Percentiles rank a stretch among this genome's conserved stretches.
Evolutionary conservation across 2,888 invertebrate genomes (phyloP).

Genomic region (Spicauda simplicius): DNA sequence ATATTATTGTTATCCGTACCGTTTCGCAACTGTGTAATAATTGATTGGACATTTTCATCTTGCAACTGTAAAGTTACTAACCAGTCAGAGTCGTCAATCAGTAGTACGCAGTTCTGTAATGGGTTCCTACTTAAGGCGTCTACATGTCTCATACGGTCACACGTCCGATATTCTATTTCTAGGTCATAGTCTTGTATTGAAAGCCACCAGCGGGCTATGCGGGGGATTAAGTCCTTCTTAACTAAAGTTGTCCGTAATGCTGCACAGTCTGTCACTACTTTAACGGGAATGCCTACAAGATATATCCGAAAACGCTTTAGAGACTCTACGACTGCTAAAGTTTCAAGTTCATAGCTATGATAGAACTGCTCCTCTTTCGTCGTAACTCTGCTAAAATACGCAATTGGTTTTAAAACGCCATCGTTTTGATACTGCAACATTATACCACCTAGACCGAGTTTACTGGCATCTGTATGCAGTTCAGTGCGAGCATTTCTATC

Average conservation of each 20-base stretch:
- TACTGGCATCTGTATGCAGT: conserved; percentile 55
- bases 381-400: conserved; percentile 19
- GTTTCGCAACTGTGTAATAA: neutral
- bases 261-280: conserved; percentile 49
- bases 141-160: conserved; percentile 48
- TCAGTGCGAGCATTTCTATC: conserved; percentile 45
- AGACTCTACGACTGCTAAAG: conserved; percentile 51
- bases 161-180: conserved; percentile 34
- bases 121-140: conserved; percentile 53
- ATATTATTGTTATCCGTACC: neutral
- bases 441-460: conserved; percentile 44
- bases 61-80: neutral
- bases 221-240: neutral
- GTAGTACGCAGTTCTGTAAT: neutral
- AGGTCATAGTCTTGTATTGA: neutral
- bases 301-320: conserved; percentile 20
- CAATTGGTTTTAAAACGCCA: conserved; percentile 11
- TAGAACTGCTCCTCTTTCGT: conserved; percentile 17
- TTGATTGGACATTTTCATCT: neutral
- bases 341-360: conserved; percentile 57
- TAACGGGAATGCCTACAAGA: conserved; percentile 24
- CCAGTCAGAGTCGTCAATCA: conserved; percentile 1
- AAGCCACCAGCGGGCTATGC: neutral
- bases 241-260: conserved; percentile 48
- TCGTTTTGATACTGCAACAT: conserved; percentile 1